Percentiles rank a stretch among this genome's conserved stretches.
Conservation (phyloP, 2,113 vertebrate species). For the Pitta sordida region DNA sequence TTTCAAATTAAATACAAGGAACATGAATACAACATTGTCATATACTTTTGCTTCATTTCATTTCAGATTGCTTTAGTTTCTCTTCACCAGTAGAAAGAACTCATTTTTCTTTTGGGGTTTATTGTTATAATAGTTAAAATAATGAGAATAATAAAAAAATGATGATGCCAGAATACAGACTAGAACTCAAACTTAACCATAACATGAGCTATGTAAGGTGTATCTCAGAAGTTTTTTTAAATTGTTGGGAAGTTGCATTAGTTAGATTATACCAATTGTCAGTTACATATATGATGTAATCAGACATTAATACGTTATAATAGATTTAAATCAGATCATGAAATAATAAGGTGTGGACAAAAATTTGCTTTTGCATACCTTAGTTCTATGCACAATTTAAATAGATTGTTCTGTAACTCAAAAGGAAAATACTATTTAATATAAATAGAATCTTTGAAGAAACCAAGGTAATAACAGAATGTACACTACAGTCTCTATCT, state of each 20-base stretch:
- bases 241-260: neutral
- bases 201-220: neutral
- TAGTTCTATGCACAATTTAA: neutral
- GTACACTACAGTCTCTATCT: neutral
- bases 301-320: neutral
- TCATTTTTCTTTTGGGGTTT: no score
- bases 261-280: neutral
- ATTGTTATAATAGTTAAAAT: neutral
- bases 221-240: neutral
- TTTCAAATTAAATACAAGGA: slow-evolving; percentile 1
- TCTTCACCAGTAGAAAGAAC: neutral
- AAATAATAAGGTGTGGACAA: neutral
- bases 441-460: neutral
- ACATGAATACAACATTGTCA: neutral
- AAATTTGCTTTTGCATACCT: neutral
- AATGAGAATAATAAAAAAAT: neutral
- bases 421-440: neutral
- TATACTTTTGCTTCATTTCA: neutral
- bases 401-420: neutral
- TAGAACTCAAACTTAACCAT: neutral
- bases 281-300: neutral
- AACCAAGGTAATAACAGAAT: neutral
- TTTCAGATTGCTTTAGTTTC: neutral
- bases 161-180: neutral
- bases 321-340: neutral